Evolutionary conservation across 2,797 vertebrate species (phyloP), one percentile per base, ranked within the genome.

Genomic region (Pagetopsis macropterus): DNA sequence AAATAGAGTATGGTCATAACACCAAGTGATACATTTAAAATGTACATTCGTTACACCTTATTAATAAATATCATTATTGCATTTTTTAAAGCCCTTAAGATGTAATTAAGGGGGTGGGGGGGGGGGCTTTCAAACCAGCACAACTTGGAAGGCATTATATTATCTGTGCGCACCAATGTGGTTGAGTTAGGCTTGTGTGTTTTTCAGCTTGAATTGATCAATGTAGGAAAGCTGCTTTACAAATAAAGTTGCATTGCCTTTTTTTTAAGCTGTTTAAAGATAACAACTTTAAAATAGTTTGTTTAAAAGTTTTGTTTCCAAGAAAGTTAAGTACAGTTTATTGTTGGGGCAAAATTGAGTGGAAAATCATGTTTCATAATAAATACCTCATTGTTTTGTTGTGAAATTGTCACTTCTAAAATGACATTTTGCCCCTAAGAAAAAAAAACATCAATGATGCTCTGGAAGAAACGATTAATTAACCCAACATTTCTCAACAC

Each of bases 401-500:
- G 10, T 57, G 14, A 71, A 75, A 52, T 52, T 0, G 1, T 5
- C n/a, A 61, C 12, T 7, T 45, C 16, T 50, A 19, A 64, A 57
- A 59, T 52, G 8, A 52, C 31, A 55, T 33, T 48, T 61, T 0
- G 0, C 10, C 52, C 54, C n/a, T 43, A 54, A 58, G 12, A 68
- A 1, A 4, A 21, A 13, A 48, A 70, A 45, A 5, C 65, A 37
- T 21, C 10, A 19, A 10, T 11, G 13, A 14, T 71, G 37, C 49
- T 64, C 5, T 13, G 3, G 46, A 58, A 57, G 55, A 83, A 76
- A 57, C 54, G 27, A 66, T 48, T 68, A 27, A 70, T 61, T 3
- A 75, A 43, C 59, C 41, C 43, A 44, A 75, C 59, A 19, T n/a
- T 49, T 48, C 11, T 43, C 5, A 14, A 12, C 9, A 72, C 60